Conservation (phyloP, 2,888 invertebrate species). For the Drosophila affinis region DNA sequence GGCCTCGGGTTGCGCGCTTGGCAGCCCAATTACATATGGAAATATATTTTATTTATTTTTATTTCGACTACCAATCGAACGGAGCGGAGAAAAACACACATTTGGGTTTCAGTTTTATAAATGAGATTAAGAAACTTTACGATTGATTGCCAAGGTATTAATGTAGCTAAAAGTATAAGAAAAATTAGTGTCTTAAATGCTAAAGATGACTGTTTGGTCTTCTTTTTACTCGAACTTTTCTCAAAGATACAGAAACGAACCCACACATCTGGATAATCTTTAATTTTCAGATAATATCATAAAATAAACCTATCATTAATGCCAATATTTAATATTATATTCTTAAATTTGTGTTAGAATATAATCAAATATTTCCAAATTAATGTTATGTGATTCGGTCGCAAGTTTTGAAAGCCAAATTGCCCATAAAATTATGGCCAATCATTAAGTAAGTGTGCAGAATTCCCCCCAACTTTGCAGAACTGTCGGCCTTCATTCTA, state of each 20-base stretch:
- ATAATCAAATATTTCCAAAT: background rate
- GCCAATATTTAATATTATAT: background rate
- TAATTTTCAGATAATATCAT: no score
- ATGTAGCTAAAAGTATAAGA: background rate
- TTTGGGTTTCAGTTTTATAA: conserved; percentile 15
- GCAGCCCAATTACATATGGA: conserved; percentile 37
- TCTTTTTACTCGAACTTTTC: no score
- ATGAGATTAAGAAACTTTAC: background rate
- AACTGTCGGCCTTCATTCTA: conserved; percentile 20
- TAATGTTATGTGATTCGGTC: no score
- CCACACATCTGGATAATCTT: no score
- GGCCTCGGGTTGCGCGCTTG: conserved; percentile 27
- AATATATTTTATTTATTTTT: conserved; percentile 30
- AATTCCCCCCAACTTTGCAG: background rate
- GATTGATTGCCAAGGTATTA: background rate
- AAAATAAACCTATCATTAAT: no score
- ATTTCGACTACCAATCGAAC: background rate
- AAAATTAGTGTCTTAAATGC: background rate
- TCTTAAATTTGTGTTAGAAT: background rate
- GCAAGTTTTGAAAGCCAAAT: conserved; percentile 32
- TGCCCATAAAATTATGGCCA: conserved; percentile 31
- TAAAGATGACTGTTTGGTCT: background rate
- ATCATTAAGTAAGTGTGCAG: conserved; percentile 40
- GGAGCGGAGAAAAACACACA: background rate
- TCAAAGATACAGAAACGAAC: no score